A percentile compares a stretch with the other conserved stretches of the same genome.
These are phyloP conservation scores for Phyllotreta cruciferae DNA, from an alignment of 2,888 invertebrate genomes.

Conservation along the genomic window DNA sequence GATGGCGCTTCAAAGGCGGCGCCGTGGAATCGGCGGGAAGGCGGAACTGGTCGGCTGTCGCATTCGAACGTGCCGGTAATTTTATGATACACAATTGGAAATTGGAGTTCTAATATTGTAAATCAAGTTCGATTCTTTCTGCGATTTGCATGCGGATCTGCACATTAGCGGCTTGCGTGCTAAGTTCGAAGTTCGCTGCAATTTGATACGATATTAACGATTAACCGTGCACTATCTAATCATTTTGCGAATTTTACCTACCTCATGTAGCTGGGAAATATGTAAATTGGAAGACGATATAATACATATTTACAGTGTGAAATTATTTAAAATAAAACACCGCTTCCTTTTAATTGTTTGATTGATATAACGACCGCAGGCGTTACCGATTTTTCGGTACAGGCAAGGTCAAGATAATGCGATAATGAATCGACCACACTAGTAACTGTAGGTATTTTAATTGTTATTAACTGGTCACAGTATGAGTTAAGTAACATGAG, in stretches of 20 bases:
- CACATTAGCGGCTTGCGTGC: slow-evolving; percentile 10
- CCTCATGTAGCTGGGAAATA: too few species aligned
- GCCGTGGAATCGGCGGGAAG: slow-evolving; percentile 29
- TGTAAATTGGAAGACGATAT: background rate
- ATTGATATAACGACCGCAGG: slow-evolving; percentile 9
- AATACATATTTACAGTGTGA: background rate
- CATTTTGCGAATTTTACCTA: too few species aligned
- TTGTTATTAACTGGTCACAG: slow-evolving; percentile 20
- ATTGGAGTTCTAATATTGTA: slow-evolving; percentile 36
- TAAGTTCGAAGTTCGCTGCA: background rate
- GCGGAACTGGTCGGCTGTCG: slow-evolving; percentile 31
- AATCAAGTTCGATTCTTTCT: slow-evolving; percentile 30
- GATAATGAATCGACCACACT: background rate
- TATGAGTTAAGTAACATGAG: slow-evolving; percentile 4
- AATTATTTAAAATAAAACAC: slow-evolving; percentile 4
- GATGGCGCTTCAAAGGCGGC: slow-evolving; percentile 27
- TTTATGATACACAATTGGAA: slow-evolving; percentile 37
- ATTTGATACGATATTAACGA: too few species aligned
- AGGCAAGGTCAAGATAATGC: slow-evolving; percentile 21
- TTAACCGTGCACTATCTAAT: too few species aligned
- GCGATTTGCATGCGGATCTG: slow-evolving; percentile 18
- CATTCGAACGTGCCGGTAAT: slow-evolving; percentile 35
- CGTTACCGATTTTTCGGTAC: slow-evolving; percentile 7
- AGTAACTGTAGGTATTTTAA: slow-evolving; percentile 17
- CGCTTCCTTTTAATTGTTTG: slow-evolving; percentile 1